phyloP scores from a whole-genome alignment of 2,797 vertebrate genomes.

The Dryobates pubescens region DNA sequence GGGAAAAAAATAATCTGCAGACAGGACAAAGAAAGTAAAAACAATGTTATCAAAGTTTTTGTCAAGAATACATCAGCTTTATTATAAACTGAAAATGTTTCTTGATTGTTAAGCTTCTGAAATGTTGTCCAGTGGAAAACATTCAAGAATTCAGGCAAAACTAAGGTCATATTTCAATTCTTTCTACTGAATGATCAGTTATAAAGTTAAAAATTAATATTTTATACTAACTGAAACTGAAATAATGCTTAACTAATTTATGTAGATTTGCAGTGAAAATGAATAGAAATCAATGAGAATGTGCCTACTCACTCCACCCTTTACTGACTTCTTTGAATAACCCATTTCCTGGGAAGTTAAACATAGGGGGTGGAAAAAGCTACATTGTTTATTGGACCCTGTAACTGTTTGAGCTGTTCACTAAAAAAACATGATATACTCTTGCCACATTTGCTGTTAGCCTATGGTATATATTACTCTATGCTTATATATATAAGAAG shows the following conservation, averaged over 20 bases:
- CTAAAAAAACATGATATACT: neutral
- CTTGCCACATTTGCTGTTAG: neutral
- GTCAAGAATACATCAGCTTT: neutral
- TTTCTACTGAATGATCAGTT: neutral
- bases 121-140: neutral
- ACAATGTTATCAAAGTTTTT: fast-evolving
- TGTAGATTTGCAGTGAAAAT: neutral
- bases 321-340: neutral
- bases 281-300: neutral
- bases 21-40: neutral
- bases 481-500: neutral
- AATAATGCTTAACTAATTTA: neutral
- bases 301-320: fast-evolving
- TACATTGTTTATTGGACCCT: neutral
- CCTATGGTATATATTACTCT: neutral
- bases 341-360: neutral
- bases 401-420: neutral
- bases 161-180: neutral
- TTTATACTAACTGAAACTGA: neutral
- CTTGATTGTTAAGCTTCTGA: neutral
- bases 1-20: fast-evolving
- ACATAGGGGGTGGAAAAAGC: neutral
- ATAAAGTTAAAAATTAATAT: neutral
- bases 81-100: neutral
- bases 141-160: neutral